Conservation (phyloP, 2,888 invertebrate genomes). For the Strigamia transsilvanica region DNA sequence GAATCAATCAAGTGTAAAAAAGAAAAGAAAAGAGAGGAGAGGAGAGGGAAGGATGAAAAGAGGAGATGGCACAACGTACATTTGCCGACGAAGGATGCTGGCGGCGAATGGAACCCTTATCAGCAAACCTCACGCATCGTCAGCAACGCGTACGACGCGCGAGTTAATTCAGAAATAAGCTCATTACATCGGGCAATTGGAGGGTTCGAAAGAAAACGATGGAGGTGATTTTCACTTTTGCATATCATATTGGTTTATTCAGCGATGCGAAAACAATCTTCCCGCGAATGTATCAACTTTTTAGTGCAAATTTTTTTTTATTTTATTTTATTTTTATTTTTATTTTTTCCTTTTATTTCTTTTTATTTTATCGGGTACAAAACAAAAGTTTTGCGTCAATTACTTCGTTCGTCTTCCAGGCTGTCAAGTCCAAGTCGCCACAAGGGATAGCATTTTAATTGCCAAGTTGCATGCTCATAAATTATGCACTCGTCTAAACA, state of each 20-base stretch:
- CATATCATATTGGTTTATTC: slow-evolving; percentile 36
- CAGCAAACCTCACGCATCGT: slow-evolving; percentile 35
- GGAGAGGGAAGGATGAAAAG: not conserved
- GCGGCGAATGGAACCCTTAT: slow-evolving; percentile 17
- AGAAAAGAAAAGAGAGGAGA: not conserved
- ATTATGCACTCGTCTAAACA: slow-evolving; percentile 35
- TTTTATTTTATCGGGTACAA: not conserved
- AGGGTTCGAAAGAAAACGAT: slow-evolving; percentile 31
- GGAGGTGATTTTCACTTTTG: slow-evolving; percentile 22
- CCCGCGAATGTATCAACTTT: not conserved
- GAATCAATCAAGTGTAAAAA: slow-evolving; percentile 22
- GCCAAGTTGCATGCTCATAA: slow-evolving; percentile 24
- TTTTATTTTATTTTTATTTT: not conserved
- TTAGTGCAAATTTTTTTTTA: not conserved
- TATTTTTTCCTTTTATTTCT: not conserved
- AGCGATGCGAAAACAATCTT: slow-evolving; percentile 31
- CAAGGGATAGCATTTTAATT: slow-evolving; percentile 33
- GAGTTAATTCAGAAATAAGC: slow-evolving; percentile 38
- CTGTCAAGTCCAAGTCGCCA: slow-evolving; percentile 38
- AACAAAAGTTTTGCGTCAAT: slow-evolving; percentile 32
- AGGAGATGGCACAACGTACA: slow-evolving; percentile 7
- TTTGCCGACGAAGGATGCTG: slow-evolving; percentile 18
- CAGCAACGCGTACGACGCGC: slow-evolving; percentile 25
- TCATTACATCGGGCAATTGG: slow-evolving; percentile 35
- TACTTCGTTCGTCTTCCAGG: slow-evolving; percentile 4